phyloP scores from a whole-genome alignment of 2,888 invertebrate species.

The Danaus chrysippus region DNA sequence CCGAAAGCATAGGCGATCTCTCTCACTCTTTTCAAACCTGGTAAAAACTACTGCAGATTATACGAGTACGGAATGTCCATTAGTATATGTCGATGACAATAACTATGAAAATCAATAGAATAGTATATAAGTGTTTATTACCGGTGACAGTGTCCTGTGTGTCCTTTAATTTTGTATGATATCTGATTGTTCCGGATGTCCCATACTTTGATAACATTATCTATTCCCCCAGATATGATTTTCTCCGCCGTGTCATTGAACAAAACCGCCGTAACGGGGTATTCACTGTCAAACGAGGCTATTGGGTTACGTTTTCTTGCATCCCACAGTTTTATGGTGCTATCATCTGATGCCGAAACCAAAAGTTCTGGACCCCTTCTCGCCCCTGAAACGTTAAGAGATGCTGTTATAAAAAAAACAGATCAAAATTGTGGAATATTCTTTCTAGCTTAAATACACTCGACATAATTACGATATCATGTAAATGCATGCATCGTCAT shows the following conservation, averaged over 20 bases:
- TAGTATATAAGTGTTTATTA: constrained; percentile 31
- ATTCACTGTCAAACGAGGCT: constrained; percentile 84
- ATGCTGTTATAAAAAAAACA: background rate
- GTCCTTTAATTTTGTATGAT: constrained; percentile 92
- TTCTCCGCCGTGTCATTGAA: constrained; percentile 98
- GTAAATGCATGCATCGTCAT: no score
- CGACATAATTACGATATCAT: no score
- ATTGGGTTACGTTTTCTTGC: constrained; percentile 90
- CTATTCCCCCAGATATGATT: constrained; percentile 96
- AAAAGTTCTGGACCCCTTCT: constrained; percentile 94
- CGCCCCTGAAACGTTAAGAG: constrained; percentile 72
- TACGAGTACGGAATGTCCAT: no score
- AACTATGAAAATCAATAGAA: no score
- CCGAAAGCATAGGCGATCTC: no score
- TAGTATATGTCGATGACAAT: no score
- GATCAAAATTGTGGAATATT: background rate
- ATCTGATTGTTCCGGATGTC: constrained; percentile 94
- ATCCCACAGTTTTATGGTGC: constrained; percentile 95
- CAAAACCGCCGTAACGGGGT: constrained; percentile 91
- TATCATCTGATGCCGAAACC: constrained; percentile 97
- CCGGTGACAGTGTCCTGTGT: constrained; percentile 97
- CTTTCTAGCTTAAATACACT: no score
- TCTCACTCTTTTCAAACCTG: no score
- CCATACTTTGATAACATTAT: constrained; percentile 99
- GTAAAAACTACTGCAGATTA: no score